A percentile compares a stretch with the other conserved stretches of the same genome.
Conservation (phyloP, 2,113 vertebrate species). For the Trichomycterus rosablanca region DNA sequence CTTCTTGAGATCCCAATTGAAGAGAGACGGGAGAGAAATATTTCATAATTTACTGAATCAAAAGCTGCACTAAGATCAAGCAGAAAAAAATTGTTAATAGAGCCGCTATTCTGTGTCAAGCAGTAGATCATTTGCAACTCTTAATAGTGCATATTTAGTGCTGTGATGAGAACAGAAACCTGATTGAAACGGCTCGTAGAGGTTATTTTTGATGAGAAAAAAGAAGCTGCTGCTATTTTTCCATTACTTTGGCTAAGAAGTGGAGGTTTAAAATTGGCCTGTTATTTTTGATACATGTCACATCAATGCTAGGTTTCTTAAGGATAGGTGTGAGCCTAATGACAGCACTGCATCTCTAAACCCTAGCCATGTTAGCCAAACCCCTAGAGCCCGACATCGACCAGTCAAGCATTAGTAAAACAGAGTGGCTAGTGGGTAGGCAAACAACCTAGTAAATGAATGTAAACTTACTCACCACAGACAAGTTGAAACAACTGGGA, state of each 20-base stretch:
- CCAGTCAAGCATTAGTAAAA: too few species aligned
- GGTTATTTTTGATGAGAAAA: too few species aligned
- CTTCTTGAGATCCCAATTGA: too few species aligned
- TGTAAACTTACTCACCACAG: too few species aligned
- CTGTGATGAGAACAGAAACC: not conserved
- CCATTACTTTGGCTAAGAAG: not conserved
- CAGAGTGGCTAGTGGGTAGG: too few species aligned
- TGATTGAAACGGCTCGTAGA: not conserved
- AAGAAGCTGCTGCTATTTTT: too few species aligned
- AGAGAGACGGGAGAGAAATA: not conserved
- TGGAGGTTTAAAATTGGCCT: not conserved
- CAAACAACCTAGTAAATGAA: too few species aligned
- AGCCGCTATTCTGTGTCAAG: too few species aligned
- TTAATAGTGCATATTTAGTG: not conserved
- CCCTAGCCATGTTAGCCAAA: too few species aligned
- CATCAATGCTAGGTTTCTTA: not conserved
- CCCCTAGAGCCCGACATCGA: too few species aligned
- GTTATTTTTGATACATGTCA: not conserved
- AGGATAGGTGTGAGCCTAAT: not conserved
- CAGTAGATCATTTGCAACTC: not conserved
- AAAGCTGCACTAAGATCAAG: not conserved
- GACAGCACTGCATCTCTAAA: too few species aligned
- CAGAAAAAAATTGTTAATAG: not conserved
- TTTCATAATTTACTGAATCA: not conserved
- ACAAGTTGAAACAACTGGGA: too few species aligned